Evolutionary conservation across 2,113 vertebrate genomes (phyloP).

Genomic region (Gorsachius goisagi): DNA sequence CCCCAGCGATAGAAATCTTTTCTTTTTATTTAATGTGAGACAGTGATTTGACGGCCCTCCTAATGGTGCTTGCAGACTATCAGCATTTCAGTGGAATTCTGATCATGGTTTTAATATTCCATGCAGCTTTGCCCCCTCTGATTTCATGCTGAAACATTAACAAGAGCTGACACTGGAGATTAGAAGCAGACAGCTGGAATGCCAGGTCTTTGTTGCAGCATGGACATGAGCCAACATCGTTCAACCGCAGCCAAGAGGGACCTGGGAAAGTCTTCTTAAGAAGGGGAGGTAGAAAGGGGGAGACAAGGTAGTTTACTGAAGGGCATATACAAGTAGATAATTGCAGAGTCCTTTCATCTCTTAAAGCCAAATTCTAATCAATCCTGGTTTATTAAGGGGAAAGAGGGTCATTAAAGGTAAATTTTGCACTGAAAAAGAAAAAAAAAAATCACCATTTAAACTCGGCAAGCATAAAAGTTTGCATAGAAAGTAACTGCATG

Average conservation of each 20-base stretch:
- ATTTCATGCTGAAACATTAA: slow-evolving; percentile 99
- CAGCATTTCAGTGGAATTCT: slow-evolving; percentile 90
- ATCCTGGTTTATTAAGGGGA: slow-evolving; percentile 67
- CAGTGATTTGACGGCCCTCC: slow-evolving; percentile 75
- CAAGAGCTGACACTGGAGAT: slow-evolving; percentile 98
- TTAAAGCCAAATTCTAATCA: slow-evolving; percentile 66
- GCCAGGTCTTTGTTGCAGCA: slow-evolving; percentile 93
- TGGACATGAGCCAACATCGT: slow-evolving; percentile 95
- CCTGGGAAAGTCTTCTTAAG: slow-evolving; percentile 95
- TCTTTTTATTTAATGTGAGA: slow-evolving; percentile 74
- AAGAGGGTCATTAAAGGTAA: slow-evolving; percentile 67
- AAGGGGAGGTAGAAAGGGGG: slow-evolving; percentile 71
- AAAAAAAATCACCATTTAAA: slow-evolving; percentile 31
- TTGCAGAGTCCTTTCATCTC: slow-evolving; percentile 70
- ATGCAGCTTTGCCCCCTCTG: slow-evolving; percentile 91
- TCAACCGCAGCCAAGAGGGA: slow-evolving; percentile 92
- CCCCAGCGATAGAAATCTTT: slow-evolving; percentile 73
- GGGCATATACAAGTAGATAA: slow-evolving; percentile 70
- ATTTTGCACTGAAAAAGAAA: background rate
- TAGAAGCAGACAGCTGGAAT: slow-evolving; percentile 99
- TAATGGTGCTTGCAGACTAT: slow-evolving; percentile 80
- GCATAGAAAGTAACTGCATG: slow-evolving; percentile 11
- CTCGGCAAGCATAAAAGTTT: slow-evolving; percentile 43
- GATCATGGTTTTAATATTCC: slow-evolving; percentile 93
- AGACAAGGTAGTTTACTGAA: slow-evolving; percentile 78